Evolutionary conservation across 1,140 invertebrate genomes (phyloP), one percentile per base, ranked within the genome.

Genomic region (Drosophila mojavensis): DNA sequence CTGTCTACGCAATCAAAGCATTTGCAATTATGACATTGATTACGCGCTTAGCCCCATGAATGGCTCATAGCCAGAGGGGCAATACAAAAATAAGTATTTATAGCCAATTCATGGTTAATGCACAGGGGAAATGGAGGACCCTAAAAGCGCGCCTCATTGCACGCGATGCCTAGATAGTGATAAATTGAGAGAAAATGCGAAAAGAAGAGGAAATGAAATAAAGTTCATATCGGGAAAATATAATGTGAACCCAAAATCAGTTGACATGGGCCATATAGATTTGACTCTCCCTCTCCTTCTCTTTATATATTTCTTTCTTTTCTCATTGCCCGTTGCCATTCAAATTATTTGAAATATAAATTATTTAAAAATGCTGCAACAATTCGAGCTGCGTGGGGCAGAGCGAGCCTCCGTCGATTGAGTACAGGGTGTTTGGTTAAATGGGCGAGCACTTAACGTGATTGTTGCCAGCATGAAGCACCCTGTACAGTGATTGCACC

Each of bases 331-430:
- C 76, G 77, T 79, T 88, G 78, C 54, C 83, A 88, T 89, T 88
- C 83, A 88, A 88, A 88, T 88, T 89, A 88, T 88, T 88, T 75
- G 50, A 67, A 26, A 73, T 72, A 89, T 88, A 62, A 88, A 88
- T 75, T 75, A 88, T 86, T 88, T 80, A 88, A 83, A 79, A 55
- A 79, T 53, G 20, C 55, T 88, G 83, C 83, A 83, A 56, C 41
- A 28, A 43, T 17, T 53, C 50, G 4, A 30, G 59, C 20, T n/a
- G 13, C 20, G 36, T n/a, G 36, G 60, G 48, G 47, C 36, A 30
- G 67, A 63, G 30, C 30, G 4, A 41, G 56, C 39, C 33, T 9
- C 2, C 33, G n/a, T 13, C 20, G 1, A 24, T 24, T 24, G 20
- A 24, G 24, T 62, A 88, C 64, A 79, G 83, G 82, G 83, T 73